Conservation (phyloP, 1,140 invertebrate species). For the Vanessa atalanta region DNA sequence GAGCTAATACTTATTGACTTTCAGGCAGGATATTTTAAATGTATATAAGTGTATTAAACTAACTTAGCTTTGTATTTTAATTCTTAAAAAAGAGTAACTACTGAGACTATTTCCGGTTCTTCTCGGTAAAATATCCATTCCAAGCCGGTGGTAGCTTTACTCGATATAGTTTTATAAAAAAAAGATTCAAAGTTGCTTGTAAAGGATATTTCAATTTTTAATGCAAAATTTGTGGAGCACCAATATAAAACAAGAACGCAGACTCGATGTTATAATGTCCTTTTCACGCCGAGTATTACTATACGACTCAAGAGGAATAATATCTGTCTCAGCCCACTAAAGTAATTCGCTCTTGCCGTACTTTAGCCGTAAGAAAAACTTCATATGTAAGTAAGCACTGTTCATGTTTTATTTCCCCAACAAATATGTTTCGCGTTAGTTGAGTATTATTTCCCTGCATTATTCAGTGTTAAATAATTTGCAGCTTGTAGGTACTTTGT, state of each 20-base stretch:
- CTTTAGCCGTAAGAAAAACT: neutral
- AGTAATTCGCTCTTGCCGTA: neutral
- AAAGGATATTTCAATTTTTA: no score
- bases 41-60: no score
- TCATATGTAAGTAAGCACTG: neutral
- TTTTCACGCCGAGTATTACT: neutral
- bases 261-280: neutral
- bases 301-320: neutral
- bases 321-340: neutral
- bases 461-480: slow-evolving; percentile 10
- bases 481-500: neutral
- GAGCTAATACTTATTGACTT: no score
- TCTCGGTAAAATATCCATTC: no score
- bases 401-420: slow-evolving; percentile 9
- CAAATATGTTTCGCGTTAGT: slow-evolving; percentile 1
- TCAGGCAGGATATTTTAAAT: no score
- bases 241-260: neutral
- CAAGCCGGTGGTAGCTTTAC: no score
- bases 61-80: no score
- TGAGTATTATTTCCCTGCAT: neutral
- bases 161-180: no score
- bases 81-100: no score
- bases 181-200: no score
- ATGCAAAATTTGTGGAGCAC: no score
- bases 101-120: no score